Base-by-base conservation (phyloP, 2,888 invertebrate genomes). In the Alloscopus bannaensis region DNA sequence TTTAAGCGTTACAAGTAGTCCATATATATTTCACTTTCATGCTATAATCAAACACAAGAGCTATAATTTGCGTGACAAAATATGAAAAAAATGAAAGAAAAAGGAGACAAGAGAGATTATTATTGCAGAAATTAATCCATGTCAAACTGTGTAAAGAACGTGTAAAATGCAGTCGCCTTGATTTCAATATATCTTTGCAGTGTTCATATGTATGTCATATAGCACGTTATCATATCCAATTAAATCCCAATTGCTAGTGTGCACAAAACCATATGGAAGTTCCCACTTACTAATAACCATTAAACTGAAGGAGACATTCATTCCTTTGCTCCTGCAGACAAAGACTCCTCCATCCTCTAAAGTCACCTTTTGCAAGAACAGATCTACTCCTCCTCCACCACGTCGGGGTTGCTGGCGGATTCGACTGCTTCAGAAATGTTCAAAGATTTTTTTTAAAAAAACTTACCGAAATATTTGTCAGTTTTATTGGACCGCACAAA, bases 301-400 rank as follows among this genome's bases (percentile, higher is more conserved):
- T 50, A 82, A 68, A 40, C 69, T 80, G 62, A 82, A 80, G 20
- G 82, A 66, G 3, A 64, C 68, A 50, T 60, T 80, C 3, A 42
- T 71, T 20, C 80, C 76, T 45, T 71, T 71, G 8, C 68, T 72
- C 20, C 42, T 31, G 47, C 82, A 82, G 36, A 69, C 45, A 40
- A 77, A 82, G 16, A 29, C 55, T 29, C 82, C 82, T 18, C 66
- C 59, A 45, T 82, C 82, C 18, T 82, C 82, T 36, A 80, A 26
- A 3, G 60, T 77, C 18, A 82, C 80, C 60, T 77, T 71, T 69
- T 78, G 78, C 42, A 82, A 45, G 57, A 82, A 82, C 20, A 82
- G 52, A 40, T 82, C 82, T 52, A 82, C 73, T 4, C 82, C 82
- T 6, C 82, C 82, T n/a, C 82, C 82, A 20, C 82, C 82, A 22